Conservation (phyloP, 1,140 invertebrate genomes). For the Drosophila cardini region DNA sequence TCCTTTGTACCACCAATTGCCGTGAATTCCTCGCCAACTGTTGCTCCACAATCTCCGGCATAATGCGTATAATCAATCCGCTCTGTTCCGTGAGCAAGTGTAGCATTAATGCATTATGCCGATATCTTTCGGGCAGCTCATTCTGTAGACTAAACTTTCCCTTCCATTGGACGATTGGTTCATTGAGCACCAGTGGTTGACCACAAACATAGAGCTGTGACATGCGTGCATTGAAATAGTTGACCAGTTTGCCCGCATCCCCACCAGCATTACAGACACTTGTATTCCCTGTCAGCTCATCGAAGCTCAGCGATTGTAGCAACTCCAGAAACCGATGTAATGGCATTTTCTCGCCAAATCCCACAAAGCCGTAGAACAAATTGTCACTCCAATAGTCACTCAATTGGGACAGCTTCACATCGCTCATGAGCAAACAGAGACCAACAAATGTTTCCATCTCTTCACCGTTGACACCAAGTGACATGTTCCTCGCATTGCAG, state of each 20-base stretch:
- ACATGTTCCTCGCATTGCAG: slow-evolving; percentile 33
- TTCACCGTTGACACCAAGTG: slow-evolving; percentile 36
- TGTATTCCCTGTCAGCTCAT: slow-evolving; percentile 7
- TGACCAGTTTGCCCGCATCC: slow-evolving; percentile 32
- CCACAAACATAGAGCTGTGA: slow-evolving; percentile 60
- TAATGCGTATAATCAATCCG: slow-evolving; percentile 59
- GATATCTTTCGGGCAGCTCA: slow-evolving; percentile 56
- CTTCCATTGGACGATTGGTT: slow-evolving; percentile 66
- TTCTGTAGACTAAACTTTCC: slow-evolving; percentile 51
- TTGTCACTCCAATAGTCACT: slow-evolving; percentile 60
- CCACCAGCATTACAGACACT: slow-evolving; percentile 13
- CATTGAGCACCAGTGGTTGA: slow-evolving; percentile 64
- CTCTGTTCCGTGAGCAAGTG: slow-evolving; percentile 67
- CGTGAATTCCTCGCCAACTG: slow-evolving; percentile 58
- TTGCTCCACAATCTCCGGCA: slow-evolving; percentile 55
- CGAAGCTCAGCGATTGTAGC: slow-evolving; percentile 56
- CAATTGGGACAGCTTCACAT: slow-evolving; percentile 51
- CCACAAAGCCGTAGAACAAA: slow-evolving; percentile 51
- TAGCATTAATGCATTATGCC: slow-evolving; percentile 52
- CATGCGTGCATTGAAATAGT: slow-evolving; percentile 66
- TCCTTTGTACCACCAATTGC: slow-evolving; percentile 59
- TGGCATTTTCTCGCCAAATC: slow-evolving; percentile 58
- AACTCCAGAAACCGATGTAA: slow-evolving; percentile 49
- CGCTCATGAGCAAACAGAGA: slow-evolving; percentile 56
- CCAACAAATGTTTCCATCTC: slow-evolving; percentile 70